Percentiles rank a stretch among this genome's conserved stretches.
Evolutionary conservation across 2,797 vertebrate species (phyloP).

Genomic region (Epinephelus awoara): DNA sequence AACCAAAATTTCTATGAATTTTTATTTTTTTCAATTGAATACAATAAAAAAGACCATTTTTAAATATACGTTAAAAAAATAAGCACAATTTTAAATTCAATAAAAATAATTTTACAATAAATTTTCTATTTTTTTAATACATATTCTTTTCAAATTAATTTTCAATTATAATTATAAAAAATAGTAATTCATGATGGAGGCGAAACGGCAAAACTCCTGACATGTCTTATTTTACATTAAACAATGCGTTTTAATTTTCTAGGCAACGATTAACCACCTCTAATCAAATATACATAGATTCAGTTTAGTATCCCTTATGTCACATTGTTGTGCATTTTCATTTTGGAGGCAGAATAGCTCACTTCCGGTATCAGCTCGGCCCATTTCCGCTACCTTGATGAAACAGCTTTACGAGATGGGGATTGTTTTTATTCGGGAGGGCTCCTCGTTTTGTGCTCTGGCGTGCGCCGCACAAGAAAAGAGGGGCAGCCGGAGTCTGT

Average conservation of each 20-base stretch:
- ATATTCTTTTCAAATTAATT: too few species aligned
- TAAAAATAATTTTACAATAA: too few species aligned
- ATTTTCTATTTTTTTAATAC: too few species aligned
- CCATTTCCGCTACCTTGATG: constrained; percentile 15
- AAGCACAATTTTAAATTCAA: too few species aligned
- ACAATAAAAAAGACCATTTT: too few species aligned
- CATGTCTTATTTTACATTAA: neutral
- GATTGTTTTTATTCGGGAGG: constrained; percentile 79
- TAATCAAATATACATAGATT: neutral
- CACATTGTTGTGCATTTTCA: neutral
- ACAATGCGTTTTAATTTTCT: neutral
- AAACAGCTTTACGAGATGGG: constrained; percentile 46
- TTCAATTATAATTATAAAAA: too few species aligned
- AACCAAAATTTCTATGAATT: too few species aligned
- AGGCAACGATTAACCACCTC: neutral
- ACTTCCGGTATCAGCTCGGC: constrained; percentile 6
- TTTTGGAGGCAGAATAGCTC: neutral
- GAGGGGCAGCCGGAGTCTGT: constrained; percentile 39
- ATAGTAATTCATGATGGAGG: too few species aligned
- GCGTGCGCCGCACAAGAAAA: constrained; percentile 14
- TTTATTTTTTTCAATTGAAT: too few species aligned
- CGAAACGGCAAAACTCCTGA: too few species aligned
- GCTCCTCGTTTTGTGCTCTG: constrained; percentile 49
- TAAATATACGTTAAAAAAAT: too few species aligned
- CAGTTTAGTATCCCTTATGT: too few species aligned